Evolutionary conservation across 2,113 vertebrate species (phyloP).

Genomic region (Alligator sinensis): DNA sequence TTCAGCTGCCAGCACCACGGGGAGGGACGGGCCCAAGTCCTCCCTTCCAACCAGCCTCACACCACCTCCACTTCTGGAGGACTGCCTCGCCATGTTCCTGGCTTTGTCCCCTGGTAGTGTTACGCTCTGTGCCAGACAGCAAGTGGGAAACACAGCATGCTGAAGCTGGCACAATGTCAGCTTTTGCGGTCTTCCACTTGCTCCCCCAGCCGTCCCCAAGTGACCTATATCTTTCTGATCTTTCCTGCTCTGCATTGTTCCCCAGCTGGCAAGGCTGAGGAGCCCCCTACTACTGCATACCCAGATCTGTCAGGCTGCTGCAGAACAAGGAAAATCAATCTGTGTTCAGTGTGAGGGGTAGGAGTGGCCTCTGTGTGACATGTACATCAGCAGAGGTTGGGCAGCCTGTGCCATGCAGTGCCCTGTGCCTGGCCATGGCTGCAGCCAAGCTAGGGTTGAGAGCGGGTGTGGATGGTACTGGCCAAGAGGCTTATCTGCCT

Average conservation of each 20-base stretch:
- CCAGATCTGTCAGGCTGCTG: conserved; percentile 80
- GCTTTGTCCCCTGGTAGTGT: not conserved
- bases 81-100: accelerated
- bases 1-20: no score
- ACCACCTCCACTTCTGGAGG: no score
- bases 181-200: not conserved
- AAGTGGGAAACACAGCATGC: not conserved
- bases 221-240: not conserved
- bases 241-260: conserved; percentile 47
- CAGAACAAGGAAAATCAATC: conserved; percentile 79
- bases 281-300: conserved; percentile 10
- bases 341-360: conserved; percentile 9
- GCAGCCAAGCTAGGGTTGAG: no score
- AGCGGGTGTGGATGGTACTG: no score
- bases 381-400: not conserved
- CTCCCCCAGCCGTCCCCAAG: not conserved
- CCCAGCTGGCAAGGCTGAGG: conserved; percentile 80
- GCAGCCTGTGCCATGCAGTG: not conserved
- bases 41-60: not conserved
- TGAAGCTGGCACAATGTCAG: not conserved
- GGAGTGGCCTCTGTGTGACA: not conserved
- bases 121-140: not conserved
- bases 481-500: no score
- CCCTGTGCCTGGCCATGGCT: not conserved
- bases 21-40: no score